Evolutionary conservation across 1,140 invertebrate species (phyloP).

Genomic region (Steinernema feltiae): DNA sequence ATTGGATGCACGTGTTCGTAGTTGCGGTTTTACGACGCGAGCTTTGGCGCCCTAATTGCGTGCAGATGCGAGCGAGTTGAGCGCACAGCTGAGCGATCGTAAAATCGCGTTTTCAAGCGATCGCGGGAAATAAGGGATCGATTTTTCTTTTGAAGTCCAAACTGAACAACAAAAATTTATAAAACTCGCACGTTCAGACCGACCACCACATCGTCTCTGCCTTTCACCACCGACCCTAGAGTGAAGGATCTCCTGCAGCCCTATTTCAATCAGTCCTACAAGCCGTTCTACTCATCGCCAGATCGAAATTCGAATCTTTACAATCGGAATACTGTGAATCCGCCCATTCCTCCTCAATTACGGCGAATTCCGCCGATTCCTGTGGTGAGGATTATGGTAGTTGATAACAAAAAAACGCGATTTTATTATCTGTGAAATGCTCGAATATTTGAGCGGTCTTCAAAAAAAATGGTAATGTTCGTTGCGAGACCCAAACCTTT

Average conservation of each 20-base stretch:
- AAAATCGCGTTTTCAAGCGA: no score
- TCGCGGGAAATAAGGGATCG: no score
- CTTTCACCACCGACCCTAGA: conserved; percentile 25
- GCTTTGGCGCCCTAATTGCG: background rate
- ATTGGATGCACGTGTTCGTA: background rate
- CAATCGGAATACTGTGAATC: conserved; percentile 3
- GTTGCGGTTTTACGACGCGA: background rate
- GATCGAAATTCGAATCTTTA: conserved; percentile 33
- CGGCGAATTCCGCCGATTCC: background rate
- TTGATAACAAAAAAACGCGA: no score
- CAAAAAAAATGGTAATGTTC: background rate
- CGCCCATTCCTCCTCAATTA: conserved; percentile 3
- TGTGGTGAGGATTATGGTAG: background rate
- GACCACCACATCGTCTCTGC: conserved; percentile 3
- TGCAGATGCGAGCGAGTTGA: background rate
- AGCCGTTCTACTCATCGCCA: conserved; percentile 38
- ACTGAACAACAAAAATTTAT: no score
- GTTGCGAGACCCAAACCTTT: no score
- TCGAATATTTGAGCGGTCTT: no score
- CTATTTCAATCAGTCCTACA: conserved; percentile 22
- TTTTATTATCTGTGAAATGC: no score
- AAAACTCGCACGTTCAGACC: background rate
- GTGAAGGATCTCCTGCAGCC: background rate
- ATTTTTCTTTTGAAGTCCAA: no score
- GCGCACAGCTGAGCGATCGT: background rate